Percentiles rank a stretch among this genome's conserved stretches.
Evolutionary conservation across 1,140 invertebrate species (phyloP).

Genomic region (Bombyx mandarina): DNA sequence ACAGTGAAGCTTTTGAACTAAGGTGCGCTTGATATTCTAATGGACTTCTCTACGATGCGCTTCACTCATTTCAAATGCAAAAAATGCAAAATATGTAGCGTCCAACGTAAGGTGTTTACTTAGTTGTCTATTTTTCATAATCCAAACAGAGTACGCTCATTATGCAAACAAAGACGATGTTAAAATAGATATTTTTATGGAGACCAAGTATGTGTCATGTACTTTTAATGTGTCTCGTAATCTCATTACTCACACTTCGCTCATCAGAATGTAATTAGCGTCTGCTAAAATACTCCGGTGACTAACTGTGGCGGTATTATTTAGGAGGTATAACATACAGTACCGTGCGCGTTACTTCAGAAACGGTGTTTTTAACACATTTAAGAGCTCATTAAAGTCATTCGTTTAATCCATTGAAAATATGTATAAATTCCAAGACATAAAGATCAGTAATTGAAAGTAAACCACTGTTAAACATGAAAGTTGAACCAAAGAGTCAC

Average conservation of each 20-base stretch:
- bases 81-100: neutral
- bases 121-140: too few relatives aligned
- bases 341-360: too few relatives aligned
- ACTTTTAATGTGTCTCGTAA: constrained; percentile 24
- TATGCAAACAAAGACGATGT: constrained; percentile 7
- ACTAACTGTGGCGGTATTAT: constrained; percentile 7
- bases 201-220: constrained; percentile 13
- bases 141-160: neutral
- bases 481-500: too few relatives aligned
- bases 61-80: constrained; percentile 4
- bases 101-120: too few relatives aligned
- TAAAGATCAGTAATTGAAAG: too few relatives aligned
- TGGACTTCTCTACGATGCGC: neutral
- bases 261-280: constrained; percentile 34
- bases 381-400: too few relatives aligned
- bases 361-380: too few relatives aligned
- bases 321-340: too few relatives aligned
- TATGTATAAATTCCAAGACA: too few relatives aligned
- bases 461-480: too few relatives aligned
- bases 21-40: constrained; percentile 5
- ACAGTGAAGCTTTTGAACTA: neutral
- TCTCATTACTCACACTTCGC: constrained; percentile 22
- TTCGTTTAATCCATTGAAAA: too few relatives aligned
- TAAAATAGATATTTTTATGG: constrained; percentile 14
- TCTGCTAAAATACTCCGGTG: constrained; percentile 20